Base-by-base conservation (phyloP, 2,113 vertebrate genomes). In the Periophthalmus modestus region DNA sequence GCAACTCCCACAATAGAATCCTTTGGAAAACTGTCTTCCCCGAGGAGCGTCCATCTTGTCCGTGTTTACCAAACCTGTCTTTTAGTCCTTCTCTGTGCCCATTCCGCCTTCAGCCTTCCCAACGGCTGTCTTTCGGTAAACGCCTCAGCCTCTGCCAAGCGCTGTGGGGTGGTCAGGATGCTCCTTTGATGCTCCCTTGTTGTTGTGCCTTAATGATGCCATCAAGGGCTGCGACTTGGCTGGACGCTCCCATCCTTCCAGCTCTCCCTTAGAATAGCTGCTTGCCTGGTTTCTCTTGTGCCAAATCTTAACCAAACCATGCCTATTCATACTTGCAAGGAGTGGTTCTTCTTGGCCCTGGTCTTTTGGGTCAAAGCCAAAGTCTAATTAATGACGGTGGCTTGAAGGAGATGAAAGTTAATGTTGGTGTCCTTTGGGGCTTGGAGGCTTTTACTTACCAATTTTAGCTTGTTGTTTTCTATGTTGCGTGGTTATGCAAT, bases 351-450 rank as follows among this genome's bases (percentile, higher is more conserved):
- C 58, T 66, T 71, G 75, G 75, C 78, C 55, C 75, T n/a, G 63
- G 0, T 0, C 50, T 81, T 72, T 66, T 79, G 79, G 78, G 81
- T 55, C 4, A 9, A 24, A 58, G 72, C 88, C 87, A 84, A 83
- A 87, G 82, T 82, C 86, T 91, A 92, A 92, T 91, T 91, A 90
- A 88, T 90, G 83, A 81, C 54, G 74, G 72, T 82, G 83, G 70
- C 61, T 83, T 78, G 66, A 86, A 89, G 77, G 76, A 87, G 86
- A 85, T 85, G 81, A 88, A 88, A 80, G 84, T 86, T 78, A 80
- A 87, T 65, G 66, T 24, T 69, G 71, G 82, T 85, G 86, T 73
- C 80, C 73, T 77, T 82, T 81, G 82, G 82, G 80, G 75, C 75
- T 61, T 58, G n/a, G 61, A 77, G 75, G 81, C 46, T 86, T 85